These are phyloP conservation scores for Malurus cyaneus DNA, from an alignment of 2,113 vertebrate genomes.

Conservation along the genomic window DNA sequence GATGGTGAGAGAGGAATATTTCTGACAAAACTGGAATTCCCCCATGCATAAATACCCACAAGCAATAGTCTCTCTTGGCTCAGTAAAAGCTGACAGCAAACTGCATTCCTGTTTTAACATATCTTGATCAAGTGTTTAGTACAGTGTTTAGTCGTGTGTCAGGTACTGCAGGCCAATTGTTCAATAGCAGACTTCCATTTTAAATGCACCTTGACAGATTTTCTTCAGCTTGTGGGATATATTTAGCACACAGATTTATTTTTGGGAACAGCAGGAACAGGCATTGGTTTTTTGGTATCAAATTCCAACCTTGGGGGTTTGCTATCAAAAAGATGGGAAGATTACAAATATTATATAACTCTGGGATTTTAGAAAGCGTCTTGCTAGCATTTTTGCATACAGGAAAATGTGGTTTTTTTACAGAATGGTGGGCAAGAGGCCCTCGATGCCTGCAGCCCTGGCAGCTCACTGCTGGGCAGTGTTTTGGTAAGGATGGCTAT, in stretches of 20 bases:
- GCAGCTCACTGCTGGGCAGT: neutral
- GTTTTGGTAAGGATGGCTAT: neutral
- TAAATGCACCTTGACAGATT: slow-evolving; percentile 19
- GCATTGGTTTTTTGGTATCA: neutral
- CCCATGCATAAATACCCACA: neutral
- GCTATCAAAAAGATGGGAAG: neutral
- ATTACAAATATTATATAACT: neutral
- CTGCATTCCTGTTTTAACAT: neutral
- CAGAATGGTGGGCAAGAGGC: neutral
- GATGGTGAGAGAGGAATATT: neutral
- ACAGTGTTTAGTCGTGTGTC: neutral
- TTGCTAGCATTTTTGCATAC: neutral
- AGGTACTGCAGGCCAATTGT: neutral
- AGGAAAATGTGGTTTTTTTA: neutral
- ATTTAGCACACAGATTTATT: slow-evolving; percentile 3
- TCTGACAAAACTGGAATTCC: neutral
- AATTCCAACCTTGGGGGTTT: neutral
- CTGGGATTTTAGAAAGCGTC: neutral
- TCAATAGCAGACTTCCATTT: neutral
- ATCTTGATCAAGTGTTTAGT: neutral
- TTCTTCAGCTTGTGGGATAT: neutral
- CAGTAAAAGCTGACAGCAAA: neutral
- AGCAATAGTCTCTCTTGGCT: neutral
- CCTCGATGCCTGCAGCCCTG: neutral
- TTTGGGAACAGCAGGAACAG: neutral